phyloP scores from a whole-genome alignment of 2,113 vertebrate genomes.

The Stigmatopora nigra region DNA sequence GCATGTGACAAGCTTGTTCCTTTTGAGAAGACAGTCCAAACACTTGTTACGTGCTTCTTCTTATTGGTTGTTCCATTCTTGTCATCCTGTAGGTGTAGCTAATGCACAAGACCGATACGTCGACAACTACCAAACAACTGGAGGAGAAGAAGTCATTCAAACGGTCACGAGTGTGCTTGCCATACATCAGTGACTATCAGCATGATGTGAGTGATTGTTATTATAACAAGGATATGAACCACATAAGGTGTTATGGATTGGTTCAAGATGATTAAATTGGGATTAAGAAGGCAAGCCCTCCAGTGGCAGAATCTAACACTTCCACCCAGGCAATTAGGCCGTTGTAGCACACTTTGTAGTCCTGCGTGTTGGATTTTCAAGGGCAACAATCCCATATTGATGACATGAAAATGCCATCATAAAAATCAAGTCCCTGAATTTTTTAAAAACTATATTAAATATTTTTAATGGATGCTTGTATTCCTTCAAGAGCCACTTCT shows the following conservation, averaged over 20 bases:
- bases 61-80: not conserved
- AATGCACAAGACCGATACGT: not conserved
- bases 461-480: too few species aligned
- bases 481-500: too few species aligned
- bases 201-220: too few species aligned
- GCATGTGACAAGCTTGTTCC: not conserved
- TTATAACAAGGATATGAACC: not conserved
- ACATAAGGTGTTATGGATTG: not conserved
- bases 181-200: too few species aligned
- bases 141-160: not conserved
- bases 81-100: conserved; percentile 2
- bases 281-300: not conserved
- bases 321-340: too few species aligned
- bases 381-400: not conserved
- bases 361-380: not conserved
- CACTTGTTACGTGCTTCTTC: not conserved
- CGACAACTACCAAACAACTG: not conserved
- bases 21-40: not conserved
- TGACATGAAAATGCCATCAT: not conserved
- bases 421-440: not conserved
- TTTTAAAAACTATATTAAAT: not conserved
- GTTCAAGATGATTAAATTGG: not conserved
- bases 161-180: not conserved
- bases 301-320: too few species aligned
- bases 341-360: not conserved